Evolutionary conservation across 2,113 vertebrate species (phyloP).

Genomic region (Potamarius usumacintae): DNA sequence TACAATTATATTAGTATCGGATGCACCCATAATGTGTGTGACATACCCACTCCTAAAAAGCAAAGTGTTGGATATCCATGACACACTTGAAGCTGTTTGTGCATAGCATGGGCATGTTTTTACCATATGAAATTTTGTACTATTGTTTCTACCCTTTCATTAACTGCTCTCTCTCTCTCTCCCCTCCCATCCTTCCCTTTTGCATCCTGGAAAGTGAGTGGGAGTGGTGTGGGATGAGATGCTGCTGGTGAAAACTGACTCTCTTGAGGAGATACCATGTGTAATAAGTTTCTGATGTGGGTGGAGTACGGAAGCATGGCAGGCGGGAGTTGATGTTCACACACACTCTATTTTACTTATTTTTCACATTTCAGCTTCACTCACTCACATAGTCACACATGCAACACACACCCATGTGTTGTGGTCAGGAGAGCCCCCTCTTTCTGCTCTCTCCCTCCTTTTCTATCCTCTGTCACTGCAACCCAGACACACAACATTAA

Average conservation of each 20-base stretch:
- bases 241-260: background rate
- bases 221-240: background rate
- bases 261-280: background rate
- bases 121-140: background rate
- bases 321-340: too few relatives aligned
- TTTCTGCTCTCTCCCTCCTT: too few relatives aligned
- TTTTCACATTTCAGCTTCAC: too few relatives aligned
- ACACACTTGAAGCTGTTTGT: conserved; percentile 14
- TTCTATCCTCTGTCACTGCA: too few relatives aligned
- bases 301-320: too few relatives aligned
- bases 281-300: too few relatives aligned
- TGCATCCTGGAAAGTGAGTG: background rate
- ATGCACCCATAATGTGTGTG: background rate
- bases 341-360: too few relatives aligned
- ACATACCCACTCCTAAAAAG: too few relatives aligned
- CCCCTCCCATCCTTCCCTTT: background rate
- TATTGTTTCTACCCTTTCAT: conserved; percentile 7
- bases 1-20: background rate
- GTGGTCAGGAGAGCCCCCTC: too few relatives aligned
- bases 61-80: background rate
- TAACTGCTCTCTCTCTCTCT: conserved; percentile 6
- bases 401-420: too few relatives aligned
- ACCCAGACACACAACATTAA: too few relatives aligned
- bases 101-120: background rate
- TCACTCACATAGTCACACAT: too few relatives aligned